Conservation (phyloP, 2,888 invertebrate genomes). For the Elysia crispata region DNA sequence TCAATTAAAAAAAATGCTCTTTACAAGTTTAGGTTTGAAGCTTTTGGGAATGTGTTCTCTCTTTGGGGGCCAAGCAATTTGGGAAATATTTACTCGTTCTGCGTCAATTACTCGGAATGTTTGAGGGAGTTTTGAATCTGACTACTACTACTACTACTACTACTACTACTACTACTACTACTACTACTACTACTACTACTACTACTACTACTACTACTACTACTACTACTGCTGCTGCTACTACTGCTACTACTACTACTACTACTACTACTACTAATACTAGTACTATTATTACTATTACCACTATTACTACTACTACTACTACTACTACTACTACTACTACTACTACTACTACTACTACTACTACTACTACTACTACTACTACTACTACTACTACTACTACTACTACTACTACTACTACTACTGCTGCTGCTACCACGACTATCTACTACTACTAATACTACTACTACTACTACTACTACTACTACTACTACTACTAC, state of each 20-base stretch:
- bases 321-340: conserved; percentile 29
- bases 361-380: not conserved
- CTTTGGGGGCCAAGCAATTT: too few species aligned
- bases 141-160: conserved; percentile 2
- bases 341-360: conserved; percentile 22
- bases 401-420: conserved; percentile 16
- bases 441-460: too few species aligned
- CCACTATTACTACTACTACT: conserved; percentile 22
- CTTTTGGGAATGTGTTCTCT: too few species aligned
- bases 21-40: too few species aligned
- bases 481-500: conserved; percentile 25
- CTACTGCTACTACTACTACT: conserved; percentile 23
- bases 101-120: too few species aligned
- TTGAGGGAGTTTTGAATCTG: too few species aligned
- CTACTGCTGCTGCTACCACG: not conserved
- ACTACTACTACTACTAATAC: too few species aligned
- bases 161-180: conserved; percentile 16
- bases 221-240: conserved; percentile 23
- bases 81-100: too few species aligned
- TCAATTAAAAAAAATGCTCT: too few species aligned
- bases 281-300: too few species aligned
- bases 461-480: too few species aligned
- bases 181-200: conserved; percentile 31
- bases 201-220: conserved; percentile 31
- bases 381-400: not conserved